Evolutionary conservation across 2,888 invertebrate genomes (phyloP), one percentile per base, ranked within the genome.

Genomic region (Platycnemis pennipes): DNA sequence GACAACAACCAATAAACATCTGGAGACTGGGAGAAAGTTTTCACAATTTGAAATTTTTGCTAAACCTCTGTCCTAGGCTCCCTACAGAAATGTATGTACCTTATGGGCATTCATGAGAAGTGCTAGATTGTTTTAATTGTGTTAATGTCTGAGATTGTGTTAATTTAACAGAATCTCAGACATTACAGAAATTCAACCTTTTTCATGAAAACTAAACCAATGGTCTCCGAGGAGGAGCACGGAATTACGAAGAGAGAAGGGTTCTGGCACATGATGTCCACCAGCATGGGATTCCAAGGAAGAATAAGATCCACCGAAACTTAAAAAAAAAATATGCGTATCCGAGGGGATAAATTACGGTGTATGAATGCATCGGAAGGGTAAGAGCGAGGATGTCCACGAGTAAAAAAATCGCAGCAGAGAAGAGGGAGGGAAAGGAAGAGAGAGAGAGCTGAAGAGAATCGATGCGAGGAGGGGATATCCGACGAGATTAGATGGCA

Each of bases 301-400:
- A 63, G n/a, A 63, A 63, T 63, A 3, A 63, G n/a, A 63, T 63
- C 63, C 63, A 26, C n/a, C 26, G 63, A n/a, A 63, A 63, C 63
- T 63, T 63, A 0, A 63, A 63, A 63, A 63, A 63, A 63, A 63
- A 5, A 63, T 63, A 63, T 63, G n/a, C 8, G n/a, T 7, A 63
- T 63, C 63, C 63, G n/a, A 63, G n/a, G n/a, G 63, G 63, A 63
- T 63, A 42, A 86, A 86, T 42, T 42, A 86, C 42, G 42, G 86
- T 22, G 16, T 86, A 13, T 86, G 86, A 19, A 44, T 42, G 86
- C 42, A 86, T 22, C 16, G 44, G 86, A 86, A 86, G 44, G 86
- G 37, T n/a, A 26, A 31, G 8, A 37, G 77, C 11, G 44, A 85
- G 86, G 37, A 77, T 31, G n/a, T 26, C 31, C n/a, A n/a, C 22